phyloP scores from a whole-genome alignment of 1,140 invertebrate species.

The Drosophila ogumai region DNA sequence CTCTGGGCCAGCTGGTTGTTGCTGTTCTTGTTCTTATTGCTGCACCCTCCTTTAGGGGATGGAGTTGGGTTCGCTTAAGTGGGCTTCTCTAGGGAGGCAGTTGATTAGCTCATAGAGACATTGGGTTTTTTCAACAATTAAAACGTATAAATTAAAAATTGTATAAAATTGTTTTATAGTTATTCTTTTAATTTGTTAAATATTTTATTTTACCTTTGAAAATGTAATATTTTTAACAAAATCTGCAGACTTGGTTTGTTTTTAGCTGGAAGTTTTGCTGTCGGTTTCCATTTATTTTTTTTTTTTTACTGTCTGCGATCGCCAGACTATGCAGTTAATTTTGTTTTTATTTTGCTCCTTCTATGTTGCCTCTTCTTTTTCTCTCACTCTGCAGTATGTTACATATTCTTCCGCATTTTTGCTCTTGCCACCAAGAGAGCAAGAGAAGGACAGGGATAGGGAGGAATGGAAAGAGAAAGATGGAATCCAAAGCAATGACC shows the following conservation, averaged over 20 bases:
- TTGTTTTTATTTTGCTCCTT: conserved; percentile 28
- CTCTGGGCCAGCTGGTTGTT: conserved; percentile 18
- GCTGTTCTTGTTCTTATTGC: neutral
- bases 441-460: neutral
- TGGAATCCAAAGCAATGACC: conserved; percentile 40
- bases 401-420: conserved; percentile 57
- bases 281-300: neutral
- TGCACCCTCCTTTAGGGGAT: conserved; percentile 1
- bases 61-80: conserved; percentile 11
- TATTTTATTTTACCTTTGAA: neutral
- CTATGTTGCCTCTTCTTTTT: conserved; percentile 23
- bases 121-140: neutral
- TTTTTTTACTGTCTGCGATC: conserved; percentile 33
- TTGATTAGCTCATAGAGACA: neutral
- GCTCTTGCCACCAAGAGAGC: conserved; percentile 7
- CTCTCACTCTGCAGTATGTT: conserved; percentile 36
- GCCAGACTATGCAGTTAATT: conserved; percentile 37
- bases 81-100: neutral
- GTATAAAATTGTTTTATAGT: too few relatives aligned
- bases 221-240: neutral
- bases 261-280: conserved; percentile 6
- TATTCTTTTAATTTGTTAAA: too few relatives aligned
- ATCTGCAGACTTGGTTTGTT: neutral
- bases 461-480: conserved; percentile 2
- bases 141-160: neutral